These are phyloP conservation scores for Rhynchopsitta pachyrhyncha DNA, from an alignment of 2,113 vertebrate genomes.

Conservation along the genomic window DNA sequence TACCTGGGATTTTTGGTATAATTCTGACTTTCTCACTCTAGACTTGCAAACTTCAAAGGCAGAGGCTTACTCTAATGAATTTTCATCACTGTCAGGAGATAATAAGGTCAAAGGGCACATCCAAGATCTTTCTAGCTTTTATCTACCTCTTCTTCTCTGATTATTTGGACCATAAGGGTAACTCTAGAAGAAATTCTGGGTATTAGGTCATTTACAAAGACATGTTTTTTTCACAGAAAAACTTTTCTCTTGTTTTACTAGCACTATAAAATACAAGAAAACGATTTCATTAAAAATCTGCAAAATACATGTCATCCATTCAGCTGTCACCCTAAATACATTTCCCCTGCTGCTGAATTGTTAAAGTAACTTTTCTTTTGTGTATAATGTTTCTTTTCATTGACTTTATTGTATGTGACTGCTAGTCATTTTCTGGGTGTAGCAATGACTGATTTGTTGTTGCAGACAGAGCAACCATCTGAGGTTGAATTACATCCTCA, in stretches of 20 bases:
- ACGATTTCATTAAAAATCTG: background rate
- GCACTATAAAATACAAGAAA: background rate
- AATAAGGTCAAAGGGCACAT: background rate
- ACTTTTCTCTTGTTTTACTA: background rate
- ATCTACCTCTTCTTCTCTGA: background rate
- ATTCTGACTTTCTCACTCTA: background rate
- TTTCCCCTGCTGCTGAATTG: slow-evolving; percentile 10
- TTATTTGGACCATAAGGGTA: background rate
- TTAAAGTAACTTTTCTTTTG: slow-evolving; percentile 48
- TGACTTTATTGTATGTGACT: slow-evolving; percentile 34
- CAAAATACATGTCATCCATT: background rate
- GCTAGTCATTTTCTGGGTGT: slow-evolving; percentile 21
- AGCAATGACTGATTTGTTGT: slow-evolving; percentile 64
- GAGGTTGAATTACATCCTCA: slow-evolving; percentile 75
- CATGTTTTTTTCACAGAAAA: background rate
- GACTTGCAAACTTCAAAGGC: background rate
- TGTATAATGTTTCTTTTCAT: slow-evolving; percentile 16
- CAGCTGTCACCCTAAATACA: background rate
- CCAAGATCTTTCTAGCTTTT: background rate
- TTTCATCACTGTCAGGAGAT: background rate
- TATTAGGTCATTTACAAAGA: background rate
- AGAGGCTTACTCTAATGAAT: background rate
- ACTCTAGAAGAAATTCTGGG: background rate
- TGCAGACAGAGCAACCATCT: slow-evolving; percentile 80
- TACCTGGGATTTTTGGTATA: background rate